A percentile compares a stretch with the other conserved stretches of the same genome.
Conservation (phyloP, 2,113 vertebrate genomes). For the Chiloscyllium plagiosum region DNA sequence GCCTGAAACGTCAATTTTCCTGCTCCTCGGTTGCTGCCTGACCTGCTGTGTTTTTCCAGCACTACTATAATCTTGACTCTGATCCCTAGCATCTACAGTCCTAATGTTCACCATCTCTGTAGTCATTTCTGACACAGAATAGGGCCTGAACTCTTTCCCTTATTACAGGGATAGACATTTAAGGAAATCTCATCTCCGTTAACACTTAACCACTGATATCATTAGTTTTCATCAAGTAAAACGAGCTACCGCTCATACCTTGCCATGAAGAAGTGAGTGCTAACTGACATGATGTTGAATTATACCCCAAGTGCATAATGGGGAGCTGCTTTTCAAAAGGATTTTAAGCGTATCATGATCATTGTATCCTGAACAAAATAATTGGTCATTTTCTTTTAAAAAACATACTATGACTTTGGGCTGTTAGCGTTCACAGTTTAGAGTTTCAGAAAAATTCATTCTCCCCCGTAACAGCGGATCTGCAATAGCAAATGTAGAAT, state of each 20-base stretch:
- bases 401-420: not conserved
- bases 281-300: not conserved
- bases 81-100: no score
- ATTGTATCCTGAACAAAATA: not conserved
- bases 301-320: not conserved
- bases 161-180: not conserved
- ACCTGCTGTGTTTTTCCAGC: no score
- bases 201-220: not conserved
- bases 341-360: not conserved
- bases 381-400: not conserved
- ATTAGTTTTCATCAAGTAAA: not conserved
- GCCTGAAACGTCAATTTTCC: no score
- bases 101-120: not conserved
- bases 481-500: not conserved
- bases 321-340: not conserved
- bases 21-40: no score
- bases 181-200: not conserved
- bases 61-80: no score
- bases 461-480: not conserved
- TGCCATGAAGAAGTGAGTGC: not conserved
- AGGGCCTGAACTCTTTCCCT: not conserved
- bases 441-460: not conserved
- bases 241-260: not conserved
- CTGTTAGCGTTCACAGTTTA: not conserved
- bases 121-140: not conserved